These are phyloP conservation scores for Cryptoleucopteryx plumbea DNA, from an alignment of 2,113 vertebrate genomes.

Conservation along the genomic window DNA sequence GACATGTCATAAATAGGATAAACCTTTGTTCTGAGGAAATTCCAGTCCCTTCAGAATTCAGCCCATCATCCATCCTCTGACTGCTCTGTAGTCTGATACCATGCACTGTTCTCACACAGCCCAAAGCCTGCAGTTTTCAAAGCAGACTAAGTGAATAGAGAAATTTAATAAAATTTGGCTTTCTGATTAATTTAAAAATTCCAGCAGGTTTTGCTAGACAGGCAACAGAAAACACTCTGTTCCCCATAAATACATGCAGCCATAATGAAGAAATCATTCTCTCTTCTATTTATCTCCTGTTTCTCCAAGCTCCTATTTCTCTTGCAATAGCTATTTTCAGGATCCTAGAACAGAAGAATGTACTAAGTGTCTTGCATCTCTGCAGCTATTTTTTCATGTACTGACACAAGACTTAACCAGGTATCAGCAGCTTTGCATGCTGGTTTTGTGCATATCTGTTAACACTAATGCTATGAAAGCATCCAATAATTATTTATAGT, in stretches of 20 bases:
- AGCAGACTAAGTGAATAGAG: not conserved
- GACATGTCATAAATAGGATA: not conserved
- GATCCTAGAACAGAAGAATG: not conserved
- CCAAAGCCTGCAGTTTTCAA: not conserved
- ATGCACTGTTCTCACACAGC: not conserved
- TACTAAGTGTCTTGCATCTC: not conserved
- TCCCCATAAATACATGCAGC: not conserved
- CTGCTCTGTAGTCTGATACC: not conserved
- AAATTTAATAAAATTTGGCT: not conserved
- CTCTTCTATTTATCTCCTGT: not conserved
- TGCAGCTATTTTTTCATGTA: not conserved
- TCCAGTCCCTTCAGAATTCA: not conserved
- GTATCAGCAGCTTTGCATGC: not conserved
- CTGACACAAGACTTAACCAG: not conserved
- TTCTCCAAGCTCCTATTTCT: not conserved
- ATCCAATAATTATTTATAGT: not conserved
- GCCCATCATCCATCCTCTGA: not conserved
- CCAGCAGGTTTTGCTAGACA: not conserved
- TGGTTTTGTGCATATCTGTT: not conserved
- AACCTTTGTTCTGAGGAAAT: conserved; percentile 20
- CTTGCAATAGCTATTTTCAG: not conserved
- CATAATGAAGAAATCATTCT: not conserved
- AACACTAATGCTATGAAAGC: not conserved
- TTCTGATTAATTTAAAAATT: not conserved
- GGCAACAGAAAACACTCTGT: not conserved